Evolutionary conservation across 2,888 invertebrate genomes (phyloP).

Genomic region (Protophormia terraenovae): DNA sequence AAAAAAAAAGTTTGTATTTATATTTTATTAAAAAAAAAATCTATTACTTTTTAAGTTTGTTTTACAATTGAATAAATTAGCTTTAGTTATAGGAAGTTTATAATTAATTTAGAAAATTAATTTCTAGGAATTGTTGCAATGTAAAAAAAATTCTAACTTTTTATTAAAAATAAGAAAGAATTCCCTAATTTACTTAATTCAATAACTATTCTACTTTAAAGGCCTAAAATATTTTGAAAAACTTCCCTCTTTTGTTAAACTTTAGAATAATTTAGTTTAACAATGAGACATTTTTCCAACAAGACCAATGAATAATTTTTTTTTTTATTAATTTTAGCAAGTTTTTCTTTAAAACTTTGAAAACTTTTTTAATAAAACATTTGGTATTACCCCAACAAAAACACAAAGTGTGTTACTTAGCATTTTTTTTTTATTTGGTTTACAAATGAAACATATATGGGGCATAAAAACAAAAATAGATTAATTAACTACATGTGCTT

Average conservation of each 20-base stretch:
- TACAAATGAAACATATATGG: background rate
- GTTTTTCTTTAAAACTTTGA: background rate
- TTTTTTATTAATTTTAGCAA: background rate
- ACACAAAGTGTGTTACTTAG: background rate
- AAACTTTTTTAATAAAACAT: conserved; percentile 29
- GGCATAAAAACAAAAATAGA: background rate
- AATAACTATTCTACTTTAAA: background rate
- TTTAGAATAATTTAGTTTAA: background rate
- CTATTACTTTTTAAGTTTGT: background rate
- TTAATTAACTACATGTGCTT: conserved; percentile 9
- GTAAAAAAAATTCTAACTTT: background rate
- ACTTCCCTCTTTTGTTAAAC: background rate
- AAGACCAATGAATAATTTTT: background rate
- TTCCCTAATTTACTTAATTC: background rate
- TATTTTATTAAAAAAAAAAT: background rate
- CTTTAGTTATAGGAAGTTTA: background rate
- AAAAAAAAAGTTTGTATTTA: background rate
- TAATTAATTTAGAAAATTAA: background rate
- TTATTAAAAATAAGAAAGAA: background rate
- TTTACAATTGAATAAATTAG: background rate
- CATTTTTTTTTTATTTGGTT: background rate
- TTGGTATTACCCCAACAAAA: background rate
- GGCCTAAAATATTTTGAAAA: background rate
- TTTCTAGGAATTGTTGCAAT: background rate
- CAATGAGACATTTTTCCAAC: background rate